Evolutionary conservation across 2,797 vertebrate species (phyloP).

Genomic region (Sebastes oblongus): DNA sequence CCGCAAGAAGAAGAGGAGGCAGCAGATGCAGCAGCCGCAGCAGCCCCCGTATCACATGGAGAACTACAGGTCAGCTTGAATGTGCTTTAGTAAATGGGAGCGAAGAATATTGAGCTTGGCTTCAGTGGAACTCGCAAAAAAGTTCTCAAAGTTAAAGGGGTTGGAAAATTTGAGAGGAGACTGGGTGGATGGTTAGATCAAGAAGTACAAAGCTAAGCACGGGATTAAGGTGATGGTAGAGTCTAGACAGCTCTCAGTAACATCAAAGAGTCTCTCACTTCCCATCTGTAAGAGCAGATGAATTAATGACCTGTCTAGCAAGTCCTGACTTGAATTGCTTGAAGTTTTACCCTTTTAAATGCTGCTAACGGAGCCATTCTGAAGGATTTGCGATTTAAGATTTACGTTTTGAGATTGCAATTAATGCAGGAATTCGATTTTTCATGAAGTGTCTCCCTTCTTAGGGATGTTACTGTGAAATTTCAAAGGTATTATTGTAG

Average conservation of each 20-base stretch:
- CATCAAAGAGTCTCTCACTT: constrained; percentile 47
- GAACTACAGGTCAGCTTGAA: constrained; percentile 74
- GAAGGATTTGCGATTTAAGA: not conserved
- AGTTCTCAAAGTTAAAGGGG: constrained; percentile 27
- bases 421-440: not conserved
- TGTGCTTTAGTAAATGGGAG: not conserved
- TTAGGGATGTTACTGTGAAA: not conserved
- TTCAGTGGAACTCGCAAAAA: not conserved
- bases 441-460: not conserved
- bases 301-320: constrained; percentile 37
- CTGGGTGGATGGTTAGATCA: not conserved
- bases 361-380: not conserved
- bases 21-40: constrained; percentile 85
- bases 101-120: not conserved
- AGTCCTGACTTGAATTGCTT: constrained; percentile 28
- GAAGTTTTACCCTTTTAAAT: constrained; percentile 15
- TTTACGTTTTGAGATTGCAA: not conserved
- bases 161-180: not conserved
- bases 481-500: not conserved
- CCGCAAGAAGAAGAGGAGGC: constrained; percentile 92
- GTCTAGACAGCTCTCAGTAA: constrained; percentile 21
- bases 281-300: constrained; percentile 25
- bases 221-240: constrained; percentile 22
- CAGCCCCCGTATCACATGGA: constrained; percentile 81
- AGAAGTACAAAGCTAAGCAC: constrained; percentile 31